phyloP scores from a whole-genome alignment of 2,888 invertebrate species.

The Falcaria lacertinaria region DNA sequence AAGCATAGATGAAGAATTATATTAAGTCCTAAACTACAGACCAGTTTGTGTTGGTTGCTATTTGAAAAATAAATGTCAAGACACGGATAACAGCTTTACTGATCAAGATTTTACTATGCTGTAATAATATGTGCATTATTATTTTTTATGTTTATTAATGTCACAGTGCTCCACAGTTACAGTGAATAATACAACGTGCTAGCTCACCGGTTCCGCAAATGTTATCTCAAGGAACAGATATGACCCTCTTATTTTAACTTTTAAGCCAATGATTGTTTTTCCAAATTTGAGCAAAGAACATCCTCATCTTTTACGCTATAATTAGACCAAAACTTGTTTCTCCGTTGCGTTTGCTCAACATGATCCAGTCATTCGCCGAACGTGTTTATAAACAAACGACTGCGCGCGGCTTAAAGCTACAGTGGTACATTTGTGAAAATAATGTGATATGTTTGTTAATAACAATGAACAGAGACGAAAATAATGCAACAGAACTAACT shows the following conservation, averaged over 20 bases:
- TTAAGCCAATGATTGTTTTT: slow-evolving; percentile 7
- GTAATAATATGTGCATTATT: too few relatives aligned
- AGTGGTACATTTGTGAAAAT: neutral
- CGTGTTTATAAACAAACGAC: slow-evolving; percentile 38
- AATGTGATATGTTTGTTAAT: slow-evolving; percentile 11
- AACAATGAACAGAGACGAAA: slow-evolving; percentile 30
- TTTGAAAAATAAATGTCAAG: too few relatives aligned
- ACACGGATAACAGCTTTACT: too few relatives aligned
- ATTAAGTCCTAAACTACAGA: too few relatives aligned
- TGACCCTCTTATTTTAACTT: neutral
- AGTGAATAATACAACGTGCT: too few relatives aligned
- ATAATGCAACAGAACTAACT: slow-evolving; percentile 24
- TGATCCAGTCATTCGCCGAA: slow-evolving; percentile 24
- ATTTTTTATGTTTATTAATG: too few relatives aligned
- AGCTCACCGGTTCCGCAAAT: too few relatives aligned
- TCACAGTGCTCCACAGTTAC: too few relatives aligned
- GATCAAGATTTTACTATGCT: too few relatives aligned
- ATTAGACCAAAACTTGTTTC: slow-evolving; percentile 24
- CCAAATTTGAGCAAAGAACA: slow-evolving; percentile 16
- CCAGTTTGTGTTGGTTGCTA: too few relatives aligned
- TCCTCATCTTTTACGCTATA: slow-evolving; percentile 14
- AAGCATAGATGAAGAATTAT: too few relatives aligned
- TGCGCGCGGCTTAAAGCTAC: slow-evolving; percentile 7
- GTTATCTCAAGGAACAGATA: neutral
- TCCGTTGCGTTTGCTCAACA: slow-evolving; percentile 13